Conservation (phyloP, 2,113 vertebrate genomes). For the Muscicapa adusta region DNA sequence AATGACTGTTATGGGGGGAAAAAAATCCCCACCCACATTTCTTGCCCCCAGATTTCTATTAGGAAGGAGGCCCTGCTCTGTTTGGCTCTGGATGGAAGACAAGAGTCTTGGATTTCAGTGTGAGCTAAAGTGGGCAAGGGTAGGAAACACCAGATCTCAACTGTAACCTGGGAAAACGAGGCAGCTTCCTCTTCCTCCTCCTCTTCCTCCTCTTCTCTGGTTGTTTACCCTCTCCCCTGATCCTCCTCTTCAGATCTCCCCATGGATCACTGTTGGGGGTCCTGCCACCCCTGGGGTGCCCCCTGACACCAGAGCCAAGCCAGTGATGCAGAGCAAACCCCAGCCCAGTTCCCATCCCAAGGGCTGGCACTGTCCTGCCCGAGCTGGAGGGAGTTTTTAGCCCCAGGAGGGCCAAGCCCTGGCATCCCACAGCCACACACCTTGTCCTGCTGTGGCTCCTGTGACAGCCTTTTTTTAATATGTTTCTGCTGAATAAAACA, state of each 20-base stretch:
- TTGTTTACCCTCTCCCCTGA: neutral
- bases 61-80: neutral
- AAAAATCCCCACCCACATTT: neutral
- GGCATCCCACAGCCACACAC: fast-evolving
- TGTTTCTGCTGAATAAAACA: neutral
- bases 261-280: fast-evolving
- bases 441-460: neutral
- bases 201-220: too few relatives aligned
- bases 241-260: neutral
- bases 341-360: fast-evolving
- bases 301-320: neutral
- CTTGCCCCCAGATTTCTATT: neutral
- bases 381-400: neutral
- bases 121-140: neutral
- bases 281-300: fast-evolving
- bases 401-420: neutral
- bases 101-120: neutral
- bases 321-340: neutral
- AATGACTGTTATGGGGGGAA: neutral
- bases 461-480: neutral
- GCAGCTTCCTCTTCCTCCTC: neutral
- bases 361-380: fast-evolving
- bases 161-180: neutral
- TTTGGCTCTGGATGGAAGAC: neutral
- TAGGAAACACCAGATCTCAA: neutral